Base-by-base conservation (phyloP, 2,888 invertebrate species). In the Hydroisotoma schaefferi region DNA sequence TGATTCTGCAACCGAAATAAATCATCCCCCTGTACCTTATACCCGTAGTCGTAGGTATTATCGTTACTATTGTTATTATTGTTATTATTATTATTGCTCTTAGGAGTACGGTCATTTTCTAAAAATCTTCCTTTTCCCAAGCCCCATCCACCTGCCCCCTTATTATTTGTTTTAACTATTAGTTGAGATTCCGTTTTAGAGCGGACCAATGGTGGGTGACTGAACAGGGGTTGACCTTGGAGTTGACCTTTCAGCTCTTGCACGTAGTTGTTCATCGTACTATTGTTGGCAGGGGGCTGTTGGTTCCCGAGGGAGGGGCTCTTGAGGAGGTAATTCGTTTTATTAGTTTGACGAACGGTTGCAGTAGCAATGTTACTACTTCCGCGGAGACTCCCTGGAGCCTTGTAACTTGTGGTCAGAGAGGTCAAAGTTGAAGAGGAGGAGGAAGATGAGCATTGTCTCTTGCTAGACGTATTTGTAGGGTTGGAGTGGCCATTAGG, bases 181-280 rank as follows among this genome's bases (percentile, higher is more conserved):
- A 70, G 57, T 52, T 71, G 69, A 33, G 69, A 69, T 52, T 71
- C 71, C 20, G 71, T 71, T 54, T 71, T 71, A 0, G 71, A 71
- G 12, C 69, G 51, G 23, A 63, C 58, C 25, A 69, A 56, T 4
- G 62, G 59, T 27, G 66, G 69, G 43, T 63, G 63, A 27, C 37
- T 44, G n/a, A 22, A 23, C 20, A 59, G 55, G 40, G 57, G 57
- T 48, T 44, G 54, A n/a, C n/a, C n/a, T n/a, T n/a, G n/a, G n/a
- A n/a, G n/a, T n/a, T n/a, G n/a, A n/a, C n/a, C n/a, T n/a, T n/a
- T n/a, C n/a, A n/a, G n/a, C n/a, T n/a, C n/a, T n/a, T n/a, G n/a
- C n/a, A n/a, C n/a, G n/a, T n/a, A n/a, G n/a, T n/a, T n/a, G 25
- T 6, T 57, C 38, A 48, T 47, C 25, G 54, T 54, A 47, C 22